These are phyloP conservation scores for Tenebrosternarchus preto DNA, from an alignment of 2,113 vertebrate species.

Conservation along the genomic window DNA sequence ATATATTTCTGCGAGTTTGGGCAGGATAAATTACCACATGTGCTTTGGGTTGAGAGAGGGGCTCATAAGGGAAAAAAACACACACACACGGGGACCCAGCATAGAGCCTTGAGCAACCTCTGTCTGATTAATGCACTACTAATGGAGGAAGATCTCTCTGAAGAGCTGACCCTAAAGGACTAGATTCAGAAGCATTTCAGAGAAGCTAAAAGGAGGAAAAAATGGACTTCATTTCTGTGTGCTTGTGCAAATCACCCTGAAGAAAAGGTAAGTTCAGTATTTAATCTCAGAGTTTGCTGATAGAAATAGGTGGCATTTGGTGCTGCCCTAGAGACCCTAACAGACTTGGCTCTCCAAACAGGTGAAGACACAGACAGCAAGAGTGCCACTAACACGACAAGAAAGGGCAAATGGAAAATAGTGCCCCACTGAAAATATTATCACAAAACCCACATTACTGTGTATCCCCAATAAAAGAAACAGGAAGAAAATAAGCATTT, in stretches of 20 bases:
- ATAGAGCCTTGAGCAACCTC: constrained; percentile 57
- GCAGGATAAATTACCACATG: constrained; percentile 66
- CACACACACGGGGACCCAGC: constrained; percentile 59
- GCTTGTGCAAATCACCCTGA: constrained; percentile 18
- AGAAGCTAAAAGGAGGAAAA: constrained; percentile 52
- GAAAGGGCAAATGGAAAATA: background rate
- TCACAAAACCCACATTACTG: background rate
- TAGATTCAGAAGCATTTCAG: constrained; percentile 41
- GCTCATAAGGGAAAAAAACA: constrained; percentile 62
- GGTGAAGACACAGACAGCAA: background rate
- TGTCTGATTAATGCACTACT: constrained; percentile 59
- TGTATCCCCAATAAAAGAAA: background rate
- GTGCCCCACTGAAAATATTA: background rate
- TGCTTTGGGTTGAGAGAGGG: constrained; percentile 64
- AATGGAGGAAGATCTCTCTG: constrained; percentile 54
- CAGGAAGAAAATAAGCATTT: background rate
- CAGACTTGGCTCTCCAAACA: background rate
- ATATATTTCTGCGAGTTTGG: background rate
- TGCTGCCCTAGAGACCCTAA: background rate
- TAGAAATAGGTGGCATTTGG: background rate
- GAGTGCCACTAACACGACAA: background rate
- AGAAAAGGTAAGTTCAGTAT: constrained; percentile 3
- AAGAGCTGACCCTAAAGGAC: constrained; percentile 43
- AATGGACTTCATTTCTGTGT: constrained; percentile 27
- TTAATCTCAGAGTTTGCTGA: background rate